These are phyloP conservation scores for Colletes latitarsis DNA, from an alignment of 1,140 invertebrate genomes.

Conservation along the genomic window DNA sequence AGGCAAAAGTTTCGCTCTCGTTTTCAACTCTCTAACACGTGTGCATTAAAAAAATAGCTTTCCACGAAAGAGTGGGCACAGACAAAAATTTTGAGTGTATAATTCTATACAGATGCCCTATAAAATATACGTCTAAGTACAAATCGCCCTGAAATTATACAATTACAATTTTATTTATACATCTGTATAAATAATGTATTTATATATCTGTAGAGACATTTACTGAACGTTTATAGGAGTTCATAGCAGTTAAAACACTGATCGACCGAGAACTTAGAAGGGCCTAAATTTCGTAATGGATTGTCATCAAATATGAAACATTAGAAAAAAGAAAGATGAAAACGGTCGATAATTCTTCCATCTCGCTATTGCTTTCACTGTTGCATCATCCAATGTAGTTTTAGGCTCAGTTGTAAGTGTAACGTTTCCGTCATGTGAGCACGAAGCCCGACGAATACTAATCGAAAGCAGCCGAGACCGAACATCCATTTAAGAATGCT, in stretches of 20 bases:
- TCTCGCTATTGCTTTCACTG: slow-evolving; percentile 72
- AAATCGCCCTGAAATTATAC: too few species aligned
- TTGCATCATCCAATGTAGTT: slow-evolving; percentile 69
- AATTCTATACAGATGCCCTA: too few species aligned
- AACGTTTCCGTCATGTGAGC: slow-evolving; percentile 74
- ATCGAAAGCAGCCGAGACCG: slow-evolving; percentile 22
- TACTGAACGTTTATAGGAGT: too few species aligned
- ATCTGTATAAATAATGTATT: too few species aligned
- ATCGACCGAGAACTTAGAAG: too few species aligned
- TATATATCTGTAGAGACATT: too few species aligned
- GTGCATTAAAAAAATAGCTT: neutral
- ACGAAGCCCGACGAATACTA: slow-evolving; percentile 70
- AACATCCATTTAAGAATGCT: slow-evolving; percentile 14
- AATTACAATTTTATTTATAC: too few species aligned
- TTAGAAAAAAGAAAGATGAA: slow-evolving; percentile 31
- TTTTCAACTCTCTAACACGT: slow-evolving; percentile 22
- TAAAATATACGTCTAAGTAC: too few species aligned
- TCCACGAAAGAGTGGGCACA: neutral
- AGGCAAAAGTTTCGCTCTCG: slow-evolving; percentile 72
- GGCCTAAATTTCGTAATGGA: too few species aligned
- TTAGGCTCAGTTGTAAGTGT: slow-evolving; percentile 70
- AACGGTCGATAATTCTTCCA: slow-evolving; percentile 69
- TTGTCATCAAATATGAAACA: slow-evolving; percentile 14
- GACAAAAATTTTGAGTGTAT: too few species aligned
- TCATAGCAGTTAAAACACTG: too few species aligned